Evolutionary conservation across 1,140 invertebrate genomes (phyloP).

Genomic region (Antheraea pernyi): DNA sequence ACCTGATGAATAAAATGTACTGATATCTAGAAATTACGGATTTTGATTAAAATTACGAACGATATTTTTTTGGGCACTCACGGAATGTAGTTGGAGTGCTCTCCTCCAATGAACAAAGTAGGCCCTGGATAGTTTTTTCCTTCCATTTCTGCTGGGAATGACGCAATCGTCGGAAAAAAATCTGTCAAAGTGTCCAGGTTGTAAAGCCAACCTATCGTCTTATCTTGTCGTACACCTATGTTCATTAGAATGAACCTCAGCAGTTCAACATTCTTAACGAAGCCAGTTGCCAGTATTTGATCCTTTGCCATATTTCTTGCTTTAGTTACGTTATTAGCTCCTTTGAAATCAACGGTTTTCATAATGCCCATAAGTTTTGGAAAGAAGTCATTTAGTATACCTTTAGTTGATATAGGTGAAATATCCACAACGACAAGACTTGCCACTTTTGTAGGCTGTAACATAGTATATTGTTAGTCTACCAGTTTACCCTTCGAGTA

Average conservation of each 20-base stretch:
- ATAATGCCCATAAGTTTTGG: conserved; percentile 76
- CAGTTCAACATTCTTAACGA: conserved; percentile 24
- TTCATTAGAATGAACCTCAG: conserved; percentile 49
- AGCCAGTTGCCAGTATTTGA: conserved; percentile 31
- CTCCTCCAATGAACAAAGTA: conserved; percentile 87
- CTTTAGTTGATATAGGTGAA: conserved; percentile 83
- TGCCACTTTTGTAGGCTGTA: conserved; percentile 86
- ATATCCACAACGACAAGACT: conserved; percentile 91
- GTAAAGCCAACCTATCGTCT: conserved; percentile 46
- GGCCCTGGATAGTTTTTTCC: conserved; percentile 79
- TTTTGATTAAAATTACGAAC: too few species aligned
- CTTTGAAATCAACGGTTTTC: conserved; percentile 33
- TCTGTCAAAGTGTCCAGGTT: conserved; percentile 45
- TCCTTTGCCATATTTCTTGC: conserved; percentile 79
- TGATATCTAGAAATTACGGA: too few species aligned
- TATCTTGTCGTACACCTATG: conserved; percentile 34
- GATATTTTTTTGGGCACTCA: conserved; percentile 47
- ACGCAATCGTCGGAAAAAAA: conserved; percentile 75
- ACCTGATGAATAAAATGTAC: too few species aligned
- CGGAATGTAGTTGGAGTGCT: conserved; percentile 84
- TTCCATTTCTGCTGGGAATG: conserved; percentile 77
- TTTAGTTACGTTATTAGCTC: conserved; percentile 68
- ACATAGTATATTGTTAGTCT: conserved; percentile 17
- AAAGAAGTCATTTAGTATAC: conserved; percentile 78
- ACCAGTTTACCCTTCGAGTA: too few species aligned